Base-by-base conservation (phyloP, 1,140 invertebrate species). In the Lepidurus couesii region DNA sequence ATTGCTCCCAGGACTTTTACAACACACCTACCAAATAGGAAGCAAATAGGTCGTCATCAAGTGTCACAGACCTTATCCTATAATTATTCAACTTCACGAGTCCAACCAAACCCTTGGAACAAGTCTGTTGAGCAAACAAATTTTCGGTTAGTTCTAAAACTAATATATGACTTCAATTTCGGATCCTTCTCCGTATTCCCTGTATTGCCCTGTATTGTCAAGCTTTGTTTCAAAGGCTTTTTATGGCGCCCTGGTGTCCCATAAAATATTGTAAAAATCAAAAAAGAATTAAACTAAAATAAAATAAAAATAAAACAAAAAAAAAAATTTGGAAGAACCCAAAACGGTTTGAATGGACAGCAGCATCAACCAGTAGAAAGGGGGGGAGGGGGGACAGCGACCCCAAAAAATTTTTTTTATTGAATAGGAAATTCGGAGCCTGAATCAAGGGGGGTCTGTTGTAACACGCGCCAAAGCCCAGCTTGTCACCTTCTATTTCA, bases 401-500 rank as follows among this genome's bases (percentile, higher is more conserved):
- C 34, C 2, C 2, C 0, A 34, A 34, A 34, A 34, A 4, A n/a
- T n/a, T n/a, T n/a, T n/a, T n/a, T n/a, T 21, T 21, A 21, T 65
- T 65, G 53, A 65, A 65, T 65, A 34, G 34, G 34, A 34, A 34
- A 34, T 65, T 21, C 21, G 13, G 53, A 65, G 8, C 53, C 53
- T 65, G 53, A 65, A n/a, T 65, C 13, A 47, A 21, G 53, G 53
- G 53, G 53, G 53, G 53, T 65, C 53, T 65, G 53, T 65, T 65
- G 53, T 65, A 65, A 65, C 53, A 65, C 53, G 53, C 53, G 53
- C 53, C 53, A 65, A 65, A 65, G 53, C 53, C 53, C 53, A 65
- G 53, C 53, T 65, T 65, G 53, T 65, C 53, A 65, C 53, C 53
- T n/a, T 65, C 53, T 65, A 13, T 34, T 21, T 65, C 53, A 65